phyloP scores from a whole-genome alignment of 30 jellyfish, hydroid and myxozoan genomes.

The Pelagia noctiluca region DNA sequence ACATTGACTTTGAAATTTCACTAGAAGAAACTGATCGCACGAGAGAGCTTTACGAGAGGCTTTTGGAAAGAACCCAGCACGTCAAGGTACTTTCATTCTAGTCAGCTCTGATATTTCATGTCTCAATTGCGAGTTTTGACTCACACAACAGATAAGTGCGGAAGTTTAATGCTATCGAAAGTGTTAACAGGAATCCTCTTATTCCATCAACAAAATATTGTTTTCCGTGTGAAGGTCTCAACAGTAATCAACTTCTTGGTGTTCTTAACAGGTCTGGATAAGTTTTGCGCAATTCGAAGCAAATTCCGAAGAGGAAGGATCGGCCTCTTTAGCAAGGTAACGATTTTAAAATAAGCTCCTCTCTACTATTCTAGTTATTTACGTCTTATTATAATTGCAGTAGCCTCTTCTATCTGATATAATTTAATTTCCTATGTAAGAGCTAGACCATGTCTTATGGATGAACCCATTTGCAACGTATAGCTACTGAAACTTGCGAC shows the following conservation, averaged over 20 bases:
- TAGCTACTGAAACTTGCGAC: too few relatives aligned
- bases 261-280: conserved; percentile 84
- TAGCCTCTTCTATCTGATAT: too few relatives aligned
- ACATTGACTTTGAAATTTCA: conserved; percentile 94
- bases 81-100: conserved; percentile 83
- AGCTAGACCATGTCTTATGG: too few relatives aligned
- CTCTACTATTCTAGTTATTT: too few relatives aligned
- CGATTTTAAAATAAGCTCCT: too few relatives aligned
- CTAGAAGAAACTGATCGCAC: conserved; percentile 82
- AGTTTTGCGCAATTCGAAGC: conserved; percentile 94
- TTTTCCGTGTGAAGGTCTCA: background rate
- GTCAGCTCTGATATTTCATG: background rate
- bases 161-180: too few relatives aligned
- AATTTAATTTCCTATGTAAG: too few relatives aligned
- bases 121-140: background rate
- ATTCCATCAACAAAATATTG: too few relatives aligned
- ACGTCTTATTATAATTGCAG: too few relatives aligned
- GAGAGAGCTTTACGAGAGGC: conserved; percentile 89
- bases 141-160: too few relatives aligned
- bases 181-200: too few relatives aligned
- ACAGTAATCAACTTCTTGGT: background rate
- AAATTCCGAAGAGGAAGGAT: conserved; percentile 61
- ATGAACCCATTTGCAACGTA: too few relatives aligned
- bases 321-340: conserved; percentile 73
- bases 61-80: conserved; percentile 94